Conservation (phyloP, 2,113 vertebrate genomes). For the Heloderma charlesbogerti region DNA sequence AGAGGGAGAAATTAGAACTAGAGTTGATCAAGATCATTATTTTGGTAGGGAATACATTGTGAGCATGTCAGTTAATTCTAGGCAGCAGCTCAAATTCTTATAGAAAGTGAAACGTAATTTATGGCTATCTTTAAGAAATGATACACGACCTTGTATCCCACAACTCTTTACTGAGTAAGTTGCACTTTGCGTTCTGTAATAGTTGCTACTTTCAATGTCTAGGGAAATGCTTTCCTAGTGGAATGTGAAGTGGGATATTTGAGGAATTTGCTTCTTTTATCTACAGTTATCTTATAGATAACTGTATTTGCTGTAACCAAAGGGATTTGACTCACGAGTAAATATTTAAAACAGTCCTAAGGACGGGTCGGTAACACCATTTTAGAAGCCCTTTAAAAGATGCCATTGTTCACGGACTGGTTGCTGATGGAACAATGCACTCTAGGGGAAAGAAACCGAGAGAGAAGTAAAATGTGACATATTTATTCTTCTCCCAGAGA, state of each 20-base stretch:
- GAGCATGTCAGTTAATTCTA: conserved; percentile 30
- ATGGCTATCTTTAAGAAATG: background rate
- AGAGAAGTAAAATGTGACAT: conserved; percentile 31
- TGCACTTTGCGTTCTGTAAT: background rate
- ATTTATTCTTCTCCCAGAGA: conserved; percentile 44
- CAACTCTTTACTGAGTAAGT: conserved; percentile 39
- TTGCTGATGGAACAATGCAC: conserved; percentile 16
- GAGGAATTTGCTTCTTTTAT: conserved; percentile 47
- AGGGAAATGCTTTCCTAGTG: background rate
- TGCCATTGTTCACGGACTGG: conserved; percentile 38
- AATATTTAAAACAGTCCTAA: conserved; percentile 58
- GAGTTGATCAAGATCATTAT: conserved; percentile 5
- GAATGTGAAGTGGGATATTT: conserved; percentile 28
- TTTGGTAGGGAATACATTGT: background rate
- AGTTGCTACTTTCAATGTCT: conserved; percentile 16
- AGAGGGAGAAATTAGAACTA: background rate
- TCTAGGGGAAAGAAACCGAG: conserved; percentile 29
- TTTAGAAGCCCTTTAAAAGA: conserved; percentile 50
- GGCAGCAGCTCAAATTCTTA: background rate
- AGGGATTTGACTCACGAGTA: conserved; percentile 60
- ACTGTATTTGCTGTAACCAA: conserved; percentile 61
- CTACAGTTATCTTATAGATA: conserved; percentile 39
- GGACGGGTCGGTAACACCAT: conserved; percentile 46
- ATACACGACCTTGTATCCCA: conserved; percentile 28
- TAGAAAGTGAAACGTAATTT: background rate